These are phyloP conservation scores for Tethea ocularis DNA, from an alignment of 2,888 invertebrate species.

Conservation along the genomic window DNA sequence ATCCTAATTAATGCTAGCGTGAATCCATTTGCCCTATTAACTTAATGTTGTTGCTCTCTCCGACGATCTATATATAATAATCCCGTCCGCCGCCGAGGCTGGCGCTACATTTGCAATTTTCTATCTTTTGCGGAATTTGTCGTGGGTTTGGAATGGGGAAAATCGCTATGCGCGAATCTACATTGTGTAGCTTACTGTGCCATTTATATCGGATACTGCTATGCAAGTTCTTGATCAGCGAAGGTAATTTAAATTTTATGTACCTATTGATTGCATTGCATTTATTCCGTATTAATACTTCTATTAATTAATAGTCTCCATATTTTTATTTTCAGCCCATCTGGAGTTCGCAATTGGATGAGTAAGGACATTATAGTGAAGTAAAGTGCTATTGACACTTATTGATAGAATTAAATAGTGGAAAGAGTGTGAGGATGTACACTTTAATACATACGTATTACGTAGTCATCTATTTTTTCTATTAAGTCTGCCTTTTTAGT, in stretches of 20 bases:
- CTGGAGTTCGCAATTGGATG: background rate
- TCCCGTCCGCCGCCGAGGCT: too few species aligned
- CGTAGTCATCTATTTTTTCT: background rate
- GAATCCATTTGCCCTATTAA: background rate
- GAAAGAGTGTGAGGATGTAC: background rate
- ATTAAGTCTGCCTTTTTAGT: background rate
- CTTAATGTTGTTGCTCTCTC: background rate
- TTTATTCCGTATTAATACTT: background rate
- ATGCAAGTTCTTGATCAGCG: background rate
- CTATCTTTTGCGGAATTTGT: too few species aligned
- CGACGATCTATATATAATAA: background rate
- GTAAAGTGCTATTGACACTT: background rate
- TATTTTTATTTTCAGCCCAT: background rate
- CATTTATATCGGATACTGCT: background rate
- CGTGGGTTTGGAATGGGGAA: background rate
- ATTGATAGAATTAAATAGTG: background rate
- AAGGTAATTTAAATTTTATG: background rate
- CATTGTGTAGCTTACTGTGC: too few species aligned
- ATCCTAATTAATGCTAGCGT: too few species aligned
- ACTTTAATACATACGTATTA: background rate
- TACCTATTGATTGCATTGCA: background rate
- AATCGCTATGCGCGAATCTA: background rate
- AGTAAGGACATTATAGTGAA: background rate
- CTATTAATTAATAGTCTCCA: background rate
- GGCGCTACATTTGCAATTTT: too few species aligned